Conservation (phyloP, 2,888 invertebrate species). For the Cecidostiba fungosa region DNA sequence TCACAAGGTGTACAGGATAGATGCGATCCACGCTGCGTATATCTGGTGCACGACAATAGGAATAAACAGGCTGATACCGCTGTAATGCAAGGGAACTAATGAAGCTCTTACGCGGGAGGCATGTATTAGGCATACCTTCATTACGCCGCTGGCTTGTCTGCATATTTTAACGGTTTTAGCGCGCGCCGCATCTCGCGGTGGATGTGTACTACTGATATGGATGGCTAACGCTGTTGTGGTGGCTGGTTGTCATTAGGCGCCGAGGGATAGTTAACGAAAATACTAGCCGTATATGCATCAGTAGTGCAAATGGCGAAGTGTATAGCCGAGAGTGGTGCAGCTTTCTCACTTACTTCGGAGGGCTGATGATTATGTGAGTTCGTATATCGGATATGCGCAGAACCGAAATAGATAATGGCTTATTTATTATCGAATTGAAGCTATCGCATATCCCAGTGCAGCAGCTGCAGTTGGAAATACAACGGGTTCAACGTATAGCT, state of each 20-base stretch:
- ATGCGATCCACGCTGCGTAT: no score
- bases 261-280: background rate
- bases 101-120: background rate
- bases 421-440: background rate
- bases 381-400: background rate
- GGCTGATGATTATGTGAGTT: background rate
- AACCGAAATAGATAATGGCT: background rate
- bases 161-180: slow-evolving; percentile 75
- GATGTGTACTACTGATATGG: background rate
- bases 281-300: background rate
- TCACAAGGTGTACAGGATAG: no score
- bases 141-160: slow-evolving; percentile 70
- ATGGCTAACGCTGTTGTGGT: background rate
- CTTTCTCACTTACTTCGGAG: slow-evolving; percentile 1
- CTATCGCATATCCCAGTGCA: background rate
- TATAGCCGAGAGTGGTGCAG: background rate
- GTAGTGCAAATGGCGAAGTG: background rate
- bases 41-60: no score
- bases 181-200: slow-evolving; percentile 45
- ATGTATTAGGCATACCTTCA: slow-evolving; percentile 72
- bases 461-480: background rate
- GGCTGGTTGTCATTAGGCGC: background rate
- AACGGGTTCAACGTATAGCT: background rate
- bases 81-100: background rate
- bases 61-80: background rate